phyloP scores from a whole-genome alignment of 1,140 invertebrate species.

The Drosophila parvula region DNA sequence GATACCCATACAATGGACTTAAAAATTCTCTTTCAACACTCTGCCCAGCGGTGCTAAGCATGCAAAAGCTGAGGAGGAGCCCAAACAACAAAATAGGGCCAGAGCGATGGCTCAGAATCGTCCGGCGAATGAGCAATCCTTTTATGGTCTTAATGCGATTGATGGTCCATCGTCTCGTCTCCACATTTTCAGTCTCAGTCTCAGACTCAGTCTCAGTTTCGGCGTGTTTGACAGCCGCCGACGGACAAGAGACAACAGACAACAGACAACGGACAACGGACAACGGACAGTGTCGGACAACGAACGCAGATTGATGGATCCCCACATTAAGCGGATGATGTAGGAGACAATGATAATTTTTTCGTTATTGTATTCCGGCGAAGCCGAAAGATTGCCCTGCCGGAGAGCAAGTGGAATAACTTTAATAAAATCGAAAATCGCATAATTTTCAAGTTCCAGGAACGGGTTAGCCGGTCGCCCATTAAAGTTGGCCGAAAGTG shows the following conservation, averaged over 20 bases:
- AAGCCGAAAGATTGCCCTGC: constrained; percentile 41
- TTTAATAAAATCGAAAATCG: constrained; percentile 69
- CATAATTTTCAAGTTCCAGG: constrained; percentile 70
- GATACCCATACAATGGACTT: constrained; percentile 74
- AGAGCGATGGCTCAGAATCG: constrained; percentile 44
- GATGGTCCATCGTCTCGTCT: constrained; percentile 68
- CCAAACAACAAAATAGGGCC: constrained; percentile 37
- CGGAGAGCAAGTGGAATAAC: constrained; percentile 46
- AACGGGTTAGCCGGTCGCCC: constrained; percentile 48
- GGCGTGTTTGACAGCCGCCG: constrained; percentile 57
- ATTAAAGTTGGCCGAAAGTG: constrained; percentile 58
- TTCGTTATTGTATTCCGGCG: constrained; percentile 71
- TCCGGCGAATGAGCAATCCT: constrained; percentile 79
- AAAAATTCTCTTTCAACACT: constrained; percentile 79
- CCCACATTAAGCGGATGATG: constrained; percentile 77
- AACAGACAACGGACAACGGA: constrained; percentile 19
- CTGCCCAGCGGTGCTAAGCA: constrained; percentile 53
- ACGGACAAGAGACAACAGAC: constrained; percentile 35
- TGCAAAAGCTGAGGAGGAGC: constrained; percentile 46
- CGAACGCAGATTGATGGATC: constrained; percentile 81
- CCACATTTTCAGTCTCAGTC: constrained; percentile 15
- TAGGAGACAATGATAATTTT: constrained; percentile 80
- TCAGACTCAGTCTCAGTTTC: constrained; percentile 27
- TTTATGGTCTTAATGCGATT: constrained; percentile 83
- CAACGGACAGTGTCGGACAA: constrained; percentile 25